Conservation (phyloP, 53 echinoderm and acorn worm species). For the Holothuria scabra region DNA sequence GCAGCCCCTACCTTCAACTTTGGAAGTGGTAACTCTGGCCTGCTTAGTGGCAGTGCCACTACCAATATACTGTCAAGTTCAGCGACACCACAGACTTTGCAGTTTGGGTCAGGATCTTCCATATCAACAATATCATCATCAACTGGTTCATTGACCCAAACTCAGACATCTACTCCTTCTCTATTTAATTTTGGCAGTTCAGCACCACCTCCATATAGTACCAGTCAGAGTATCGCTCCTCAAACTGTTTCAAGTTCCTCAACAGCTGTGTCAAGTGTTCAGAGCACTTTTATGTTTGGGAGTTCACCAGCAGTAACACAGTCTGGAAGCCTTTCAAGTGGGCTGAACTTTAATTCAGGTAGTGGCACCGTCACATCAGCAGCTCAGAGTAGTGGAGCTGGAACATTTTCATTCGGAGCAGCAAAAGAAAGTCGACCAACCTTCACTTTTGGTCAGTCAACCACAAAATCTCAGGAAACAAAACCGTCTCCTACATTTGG, state of each 20-base stretch:
- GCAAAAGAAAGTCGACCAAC: neutral
- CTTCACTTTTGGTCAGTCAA: slow-evolving; percentile 29
- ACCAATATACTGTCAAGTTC: neutral
- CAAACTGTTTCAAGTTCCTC: slow-evolving; percentile 12
- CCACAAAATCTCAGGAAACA: neutral
- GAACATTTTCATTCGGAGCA: neutral
- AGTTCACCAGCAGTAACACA: neutral
- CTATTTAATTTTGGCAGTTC: too few relatives aligned
- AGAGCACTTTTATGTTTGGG: neutral
- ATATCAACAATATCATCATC: too few relatives aligned
- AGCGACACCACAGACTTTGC: neutral
- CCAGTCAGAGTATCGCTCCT: neutral
- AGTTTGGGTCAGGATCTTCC: slow-evolving; percentile 31
- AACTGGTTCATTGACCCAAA: too few relatives aligned
- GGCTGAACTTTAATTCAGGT: slow-evolving; percentile 14
- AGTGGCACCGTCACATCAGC: neutral
- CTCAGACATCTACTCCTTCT: too few relatives aligned
- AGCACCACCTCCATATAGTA: too few relatives aligned
- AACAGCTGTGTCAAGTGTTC: neutral
- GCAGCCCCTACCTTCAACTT: slow-evolving; percentile 25
- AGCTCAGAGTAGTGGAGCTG: too few relatives aligned
- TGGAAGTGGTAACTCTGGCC: slow-evolving; percentile 11
- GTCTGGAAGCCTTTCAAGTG: neutral
- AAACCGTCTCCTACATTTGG: neutral
- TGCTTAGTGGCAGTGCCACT: neutral